Evolutionary conservation across 2,888 invertebrate species (phyloP), one percentile per base, ranked within the genome.

Genomic region (Sphaerophoria rueppellii): DNA sequence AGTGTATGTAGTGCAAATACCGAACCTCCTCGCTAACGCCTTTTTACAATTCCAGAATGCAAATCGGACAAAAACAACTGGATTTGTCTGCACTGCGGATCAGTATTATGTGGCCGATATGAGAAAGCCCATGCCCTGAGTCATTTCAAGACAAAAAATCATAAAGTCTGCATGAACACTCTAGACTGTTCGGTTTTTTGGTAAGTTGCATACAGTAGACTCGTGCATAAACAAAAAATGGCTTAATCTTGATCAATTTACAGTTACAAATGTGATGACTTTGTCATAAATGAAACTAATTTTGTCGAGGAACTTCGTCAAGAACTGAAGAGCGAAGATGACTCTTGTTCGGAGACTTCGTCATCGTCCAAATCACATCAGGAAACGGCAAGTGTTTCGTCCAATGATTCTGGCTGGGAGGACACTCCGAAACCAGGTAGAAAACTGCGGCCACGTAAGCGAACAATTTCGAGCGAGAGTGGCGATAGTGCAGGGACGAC

Each of bases 201-300:
- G 96, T 96, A 92, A 86, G 79, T 61, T 54, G 0, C 2, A 24
- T 24, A 2, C 24, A 24, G 24, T 24, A 24, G 2, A 24, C 12
- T 43, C 6, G 9, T 11, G 9, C 4, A 7, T 40, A 1, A 40
- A 6, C 43, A 43, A 43, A 43, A 43, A 43, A 37, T 37, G 6
- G 6, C 40, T 40, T 9, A 40, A 40, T 40, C 6, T 7, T 24
- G 24, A 24, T 24, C 24, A 24, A 24, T 24, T 24, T 24, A 2
- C 24, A 96, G 96, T 91, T 96, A 96, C 90, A 93, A 93, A 90
- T 96, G 96, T 93, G 96, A 96, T 91, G 96, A 96, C 88, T 96
- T 95, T 93, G 94, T 96, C 70, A 94, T 94, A 88, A 95, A 96
- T 91, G 96, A 96, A 90, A 93, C 94, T 52, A 92, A 93, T 87